Conservation (phyloP, 2,797 vertebrate species). For the Poecilia gillii region DNA sequence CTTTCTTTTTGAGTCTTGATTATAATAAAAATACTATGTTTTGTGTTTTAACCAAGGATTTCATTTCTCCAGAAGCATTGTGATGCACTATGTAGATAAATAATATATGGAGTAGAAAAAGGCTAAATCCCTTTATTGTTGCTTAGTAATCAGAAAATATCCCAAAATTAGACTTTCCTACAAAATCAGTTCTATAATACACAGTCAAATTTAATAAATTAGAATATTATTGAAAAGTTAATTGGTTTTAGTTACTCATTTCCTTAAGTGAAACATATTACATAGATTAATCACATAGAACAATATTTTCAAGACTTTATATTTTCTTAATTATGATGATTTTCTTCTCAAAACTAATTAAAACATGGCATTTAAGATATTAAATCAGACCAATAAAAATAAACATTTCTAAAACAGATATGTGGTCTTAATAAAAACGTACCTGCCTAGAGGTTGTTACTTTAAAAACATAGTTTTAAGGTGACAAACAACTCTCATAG, state of each 20-base stretch:
- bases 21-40: slow-evolving; percentile 46
- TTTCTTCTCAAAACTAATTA: background rate
- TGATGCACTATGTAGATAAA: background rate
- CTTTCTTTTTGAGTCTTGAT: slow-evolving; percentile 35
- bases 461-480: no score
- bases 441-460: no score
- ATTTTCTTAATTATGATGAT: background rate
- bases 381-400: background rate
- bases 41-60: slow-evolving; percentile 43
- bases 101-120: background rate
- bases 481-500: no score
- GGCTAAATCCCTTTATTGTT: background rate
- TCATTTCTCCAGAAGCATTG: background rate
- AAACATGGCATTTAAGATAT: background rate
- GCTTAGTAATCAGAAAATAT: background rate
- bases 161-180: no score
- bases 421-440: background rate
- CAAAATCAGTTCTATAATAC: background rate
- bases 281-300: background rate
- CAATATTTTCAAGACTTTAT: background rate
- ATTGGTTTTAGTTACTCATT: background rate
- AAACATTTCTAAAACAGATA: background rate
- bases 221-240: background rate
- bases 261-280: background rate
- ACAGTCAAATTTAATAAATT: background rate